Evolutionary conservation across 2,888 invertebrate species (phyloP), one percentile per base, ranked within the genome.

Genomic region (Chrysomela aeneicollis): DNA sequence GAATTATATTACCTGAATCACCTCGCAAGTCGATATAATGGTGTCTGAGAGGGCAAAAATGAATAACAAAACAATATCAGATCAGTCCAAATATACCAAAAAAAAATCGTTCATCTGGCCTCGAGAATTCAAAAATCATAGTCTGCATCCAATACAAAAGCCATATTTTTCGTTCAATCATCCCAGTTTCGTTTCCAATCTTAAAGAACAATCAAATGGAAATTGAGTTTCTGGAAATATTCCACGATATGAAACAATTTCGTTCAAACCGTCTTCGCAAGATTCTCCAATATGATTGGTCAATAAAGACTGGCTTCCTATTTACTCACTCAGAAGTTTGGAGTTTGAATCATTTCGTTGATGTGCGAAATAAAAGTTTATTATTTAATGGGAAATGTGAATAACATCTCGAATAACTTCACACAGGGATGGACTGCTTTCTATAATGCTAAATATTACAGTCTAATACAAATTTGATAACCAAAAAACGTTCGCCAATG

Each of bases 331-430:
- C 42, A 42, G 42, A 42, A 42, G 42, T 42, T 42, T 15, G n/a
- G 42, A 42, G 42, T 42, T 42, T 42, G 42, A 42, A 42, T 42
- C 15, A 42, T 42, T 15, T 2, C 15, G n/a, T n/a, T 3, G 12
- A 42, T 15, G 42, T 15, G 42, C 42, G 42, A 15, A 42, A 42
- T 42, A 42, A 42, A 42, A 42, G 42, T 42, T 42, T 42, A 42
- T 42, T 42, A 42, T 42, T 42, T 42, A 42, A 42, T 42, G 9
- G 42, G 42, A 42, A n/a, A 3, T 42, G 42, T 42, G 15, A n/a
- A 42, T 42, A 15, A 42, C 42, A 42, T 42, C 42, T 42, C 6
- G 42, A 42, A 42, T n/a, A 42, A 42, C 42, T 42, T 42, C n/a
- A 15, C 15, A 42, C 42, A 42, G 42, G 42, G 42, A 6, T 3